phyloP scores from a whole-genome alignment of 2,113 vertebrate genomes.

The Hassar affinis region DNA sequence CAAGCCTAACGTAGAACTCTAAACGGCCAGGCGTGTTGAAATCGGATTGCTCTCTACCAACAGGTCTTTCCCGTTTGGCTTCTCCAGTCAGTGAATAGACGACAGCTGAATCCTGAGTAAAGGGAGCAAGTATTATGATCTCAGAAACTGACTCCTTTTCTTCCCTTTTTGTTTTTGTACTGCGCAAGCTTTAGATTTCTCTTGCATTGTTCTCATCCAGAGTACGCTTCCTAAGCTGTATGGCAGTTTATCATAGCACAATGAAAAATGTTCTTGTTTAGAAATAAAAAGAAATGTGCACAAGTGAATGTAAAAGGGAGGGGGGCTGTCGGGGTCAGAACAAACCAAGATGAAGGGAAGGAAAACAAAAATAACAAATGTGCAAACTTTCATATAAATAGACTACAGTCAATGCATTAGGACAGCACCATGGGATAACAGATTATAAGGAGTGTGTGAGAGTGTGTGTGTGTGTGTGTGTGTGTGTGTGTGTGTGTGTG shows the following conservation, averaged over 20 bases:
- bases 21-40: slow-evolving; percentile 1
- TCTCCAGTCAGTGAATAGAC: slow-evolving; percentile 35
- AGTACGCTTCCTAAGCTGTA: slow-evolving; percentile 23
- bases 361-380: slow-evolving; percentile 64
- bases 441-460: slow-evolving; percentile 47
- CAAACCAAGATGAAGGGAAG: slow-evolving; percentile 39
- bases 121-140: slow-evolving; percentile 11
- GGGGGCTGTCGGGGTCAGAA: background rate
- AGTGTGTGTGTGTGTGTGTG: slow-evolving; percentile 36
- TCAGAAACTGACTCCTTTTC: slow-evolving; percentile 22
- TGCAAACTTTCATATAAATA: slow-evolving; percentile 73
- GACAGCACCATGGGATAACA: slow-evolving; percentile 78
- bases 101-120: slow-evolving; percentile 40
- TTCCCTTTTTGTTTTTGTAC: slow-evolving; percentile 32
- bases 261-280: slow-evolving; percentile 54
- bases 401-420: slow-evolving; percentile 65
- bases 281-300: slow-evolving; percentile 51
- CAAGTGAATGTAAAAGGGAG: slow-evolving; percentile 53
- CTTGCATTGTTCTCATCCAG: slow-evolving; percentile 17
- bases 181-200: slow-evolving; percentile 27
- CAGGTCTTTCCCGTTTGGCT: slow-evolving; percentile 33
- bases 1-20: slow-evolving; percentile 7
- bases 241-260: slow-evolving; percentile 38
- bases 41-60: slow-evolving; percentile 7
- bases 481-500: slow-evolving; percentile 34